These are phyloP conservation scores for Pavo muticus DNA, from an alignment of 2,113 vertebrate species.

Conservation along the genomic window DNA sequence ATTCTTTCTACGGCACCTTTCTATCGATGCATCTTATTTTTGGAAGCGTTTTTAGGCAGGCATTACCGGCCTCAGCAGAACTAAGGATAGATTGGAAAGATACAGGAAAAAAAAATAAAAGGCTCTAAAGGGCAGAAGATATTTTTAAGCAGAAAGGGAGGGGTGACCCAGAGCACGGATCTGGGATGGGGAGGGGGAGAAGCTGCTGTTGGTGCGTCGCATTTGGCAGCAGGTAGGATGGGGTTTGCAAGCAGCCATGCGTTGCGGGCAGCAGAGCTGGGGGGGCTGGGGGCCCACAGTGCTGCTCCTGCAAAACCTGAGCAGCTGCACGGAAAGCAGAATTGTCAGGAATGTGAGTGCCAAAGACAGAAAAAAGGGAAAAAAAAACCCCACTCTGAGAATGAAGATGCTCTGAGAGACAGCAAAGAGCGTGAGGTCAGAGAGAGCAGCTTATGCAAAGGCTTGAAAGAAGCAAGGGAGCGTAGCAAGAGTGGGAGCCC, in stretches of 20 bases:
- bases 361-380: not conserved
- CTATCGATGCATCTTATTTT: rapidly evolving
- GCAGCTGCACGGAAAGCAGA: not conserved
- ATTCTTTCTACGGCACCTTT: rapidly evolving
- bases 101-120: not conserved
- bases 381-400: not conserved
- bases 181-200: rapidly evolving
- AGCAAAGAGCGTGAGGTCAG: not conserved
- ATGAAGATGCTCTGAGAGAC: not conserved
- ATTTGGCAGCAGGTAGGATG: rapidly evolving
- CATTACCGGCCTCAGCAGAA: rapidly evolving
- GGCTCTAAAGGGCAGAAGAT: not conserved
- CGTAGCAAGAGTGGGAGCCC: not conserved
- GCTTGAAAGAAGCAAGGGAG: not conserved
- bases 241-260: rapidly evolving
- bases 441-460: not conserved
- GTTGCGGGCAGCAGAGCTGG: rapidly evolving
- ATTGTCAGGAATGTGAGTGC: not conserved
- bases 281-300: rapidly evolving
- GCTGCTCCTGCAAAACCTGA: not conserved
- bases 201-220: not conserved
- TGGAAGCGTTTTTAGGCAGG: rapidly evolving
- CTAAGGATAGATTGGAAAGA: not conserved
- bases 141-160: not conserved
- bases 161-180: not conserved